phyloP scores from a whole-genome alignment of 2,797 vertebrate genomes.

The Xenops minutus region DNA sequence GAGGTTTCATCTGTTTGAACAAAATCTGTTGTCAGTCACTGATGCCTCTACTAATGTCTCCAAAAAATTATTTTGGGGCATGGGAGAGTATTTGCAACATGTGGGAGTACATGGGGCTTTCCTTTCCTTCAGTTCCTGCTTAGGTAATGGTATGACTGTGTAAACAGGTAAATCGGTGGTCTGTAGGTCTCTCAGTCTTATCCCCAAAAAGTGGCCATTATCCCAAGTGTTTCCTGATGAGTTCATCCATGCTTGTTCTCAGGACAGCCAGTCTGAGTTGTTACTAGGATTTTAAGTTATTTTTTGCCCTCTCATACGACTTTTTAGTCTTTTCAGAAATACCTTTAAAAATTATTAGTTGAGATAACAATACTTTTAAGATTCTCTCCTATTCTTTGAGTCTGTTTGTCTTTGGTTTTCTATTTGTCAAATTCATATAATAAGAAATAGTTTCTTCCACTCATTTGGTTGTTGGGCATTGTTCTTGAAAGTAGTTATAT shows the following conservation, averaged over 20 bases:
- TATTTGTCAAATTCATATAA: neutral
- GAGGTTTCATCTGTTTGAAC: neutral
- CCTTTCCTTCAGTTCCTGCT: neutral
- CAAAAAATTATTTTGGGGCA: neutral
- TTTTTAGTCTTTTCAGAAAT: neutral
- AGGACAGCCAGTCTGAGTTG: neutral
- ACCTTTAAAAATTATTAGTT: neutral
- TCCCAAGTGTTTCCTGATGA: neutral
- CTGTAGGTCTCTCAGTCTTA: neutral
- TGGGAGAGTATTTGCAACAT: neutral
- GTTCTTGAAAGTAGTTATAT: neutral
- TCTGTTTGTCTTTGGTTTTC: neutral
- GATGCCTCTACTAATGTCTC: neutral
- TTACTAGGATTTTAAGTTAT: neutral
- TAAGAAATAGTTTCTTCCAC: neutral
- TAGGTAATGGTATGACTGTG: neutral
- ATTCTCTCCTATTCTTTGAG: neutral
- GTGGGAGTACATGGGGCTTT: fast-evolving
- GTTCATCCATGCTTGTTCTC: neutral
- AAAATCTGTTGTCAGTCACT: neutral
- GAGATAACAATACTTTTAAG: neutral
- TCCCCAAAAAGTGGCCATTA: neutral
- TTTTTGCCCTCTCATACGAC: neutral
- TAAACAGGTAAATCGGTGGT: neutral
- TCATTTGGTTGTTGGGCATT: neutral